Percentiles rank a stretch among this genome's conserved stretches.
phyloP scores from a whole-genome alignment of 2,797 vertebrate genomes.

The Threskiornis aethiopicus region DNA sequence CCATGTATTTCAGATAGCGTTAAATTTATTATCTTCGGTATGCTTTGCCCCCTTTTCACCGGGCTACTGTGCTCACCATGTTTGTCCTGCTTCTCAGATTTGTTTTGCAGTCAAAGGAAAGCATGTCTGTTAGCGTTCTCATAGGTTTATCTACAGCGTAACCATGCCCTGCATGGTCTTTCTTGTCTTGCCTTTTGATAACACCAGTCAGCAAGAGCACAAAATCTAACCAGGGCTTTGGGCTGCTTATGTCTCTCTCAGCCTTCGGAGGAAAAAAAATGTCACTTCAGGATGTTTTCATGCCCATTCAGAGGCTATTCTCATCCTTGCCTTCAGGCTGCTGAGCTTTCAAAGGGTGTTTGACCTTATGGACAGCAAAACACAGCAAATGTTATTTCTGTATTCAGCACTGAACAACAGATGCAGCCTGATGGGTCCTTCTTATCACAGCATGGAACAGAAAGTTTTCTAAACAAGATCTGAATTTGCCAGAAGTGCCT shows the following conservation, averaged over 20 bases:
- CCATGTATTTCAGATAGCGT: not conserved
- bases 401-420: not conserved
- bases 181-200: not conserved
- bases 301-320: not conserved
- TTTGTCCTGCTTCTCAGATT: not conserved
- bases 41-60: not conserved
- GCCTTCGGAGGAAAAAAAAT: not conserved
- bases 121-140: not conserved
- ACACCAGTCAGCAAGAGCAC: not conserved
- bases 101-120: not conserved
- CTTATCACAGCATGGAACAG: not conserved
- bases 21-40: not conserved
- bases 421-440: not conserved
- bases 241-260: not conserved
- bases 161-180: not conserved
- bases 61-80: not conserved
- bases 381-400: not conserved
- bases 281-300: not conserved
- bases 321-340: not conserved
- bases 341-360: not conserved
- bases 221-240: not conserved
- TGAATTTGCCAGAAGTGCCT: not conserved
- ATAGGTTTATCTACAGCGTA: not conserved
- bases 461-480: not conserved
- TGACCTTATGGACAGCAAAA: not conserved